Evolutionary conservation across 2,888 invertebrate species (phyloP), one percentile per base, ranked within the genome.

Genomic region (Drosophila borborema): DNA sequence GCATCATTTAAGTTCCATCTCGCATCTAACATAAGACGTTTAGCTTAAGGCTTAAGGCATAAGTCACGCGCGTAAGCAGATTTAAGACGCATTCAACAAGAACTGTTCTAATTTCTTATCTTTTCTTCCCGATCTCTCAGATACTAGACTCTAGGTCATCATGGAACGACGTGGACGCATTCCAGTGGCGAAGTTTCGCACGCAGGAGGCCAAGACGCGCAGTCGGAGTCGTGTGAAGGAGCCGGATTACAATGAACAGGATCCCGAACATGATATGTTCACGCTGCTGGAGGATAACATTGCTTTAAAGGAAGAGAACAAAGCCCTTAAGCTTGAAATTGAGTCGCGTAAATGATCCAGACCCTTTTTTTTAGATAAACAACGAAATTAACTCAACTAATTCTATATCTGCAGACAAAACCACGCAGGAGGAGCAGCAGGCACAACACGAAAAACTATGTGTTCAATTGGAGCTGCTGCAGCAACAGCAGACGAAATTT

Each of bases 101-200:
- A 71, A 38, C 45, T 34, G 3, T 34, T 23, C 40, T 72, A 63
- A 72, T 41, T 23, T 6, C 0, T 7, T 20, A 38, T 28, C 4
- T 31, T 61, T 9, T 62, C 12, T 67, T 56, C 20, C n/a, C 18
- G 34, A 18, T 59, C 48, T 40, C 40, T 18, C 23, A 43, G 51
- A 46, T 51, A 18, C 31, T 34, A 68, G 1, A 34, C 20, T 1
- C 10, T 56, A 51, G 16, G 1, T 8, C 23, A 70, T 36, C 16
- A 93, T 93, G 93, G 92, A 93, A 72, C 89, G 93, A 61, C 91
- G 93, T 48, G 92, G 93, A 53, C 91, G 93, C 56, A 93, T 93
- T 63, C 93, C 93, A 3, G 92, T 93, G 38, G 92, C 93, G 51
- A 93, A 91, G 72, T 92, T 92, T 79, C 92, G 93, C 38, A 92